These are phyloP conservation scores for Nannoperca obscura DNA, from an alignment of 2,797 vertebrate species.

Conservation along the genomic window DNA sequence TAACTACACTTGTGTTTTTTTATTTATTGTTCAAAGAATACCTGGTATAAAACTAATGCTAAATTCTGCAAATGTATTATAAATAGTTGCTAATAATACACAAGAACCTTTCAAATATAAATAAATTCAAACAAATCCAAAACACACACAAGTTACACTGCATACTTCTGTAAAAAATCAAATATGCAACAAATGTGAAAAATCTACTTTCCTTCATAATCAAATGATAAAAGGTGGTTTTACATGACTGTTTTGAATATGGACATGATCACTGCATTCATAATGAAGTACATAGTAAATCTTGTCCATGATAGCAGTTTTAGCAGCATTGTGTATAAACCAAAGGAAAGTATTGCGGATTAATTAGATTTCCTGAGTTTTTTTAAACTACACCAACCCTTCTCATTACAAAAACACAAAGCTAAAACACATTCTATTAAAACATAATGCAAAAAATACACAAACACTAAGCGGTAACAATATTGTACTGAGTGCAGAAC, in stretches of 20 bases:
- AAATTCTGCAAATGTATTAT: conserved; percentile 23
- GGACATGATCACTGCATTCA: background rate
- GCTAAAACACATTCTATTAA: conserved; percentile 40
- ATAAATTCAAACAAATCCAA: conserved; percentile 44
- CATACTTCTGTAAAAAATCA: conserved; percentile 34
- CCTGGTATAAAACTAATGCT: conserved; percentile 54
- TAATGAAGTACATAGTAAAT: background rate
- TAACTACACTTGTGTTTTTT: background rate
- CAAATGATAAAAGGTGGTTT: conserved; percentile 26
- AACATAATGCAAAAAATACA: conserved; percentile 15
- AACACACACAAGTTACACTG: conserved; percentile 37
- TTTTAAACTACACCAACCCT: conserved; percentile 38
- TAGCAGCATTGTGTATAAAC: conserved; percentile 39
- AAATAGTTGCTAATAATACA: conserved; percentile 57
- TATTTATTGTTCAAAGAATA: conserved; percentile 61
- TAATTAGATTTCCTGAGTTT: conserved; percentile 36
- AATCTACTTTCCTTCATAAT: conserved; percentile 24
- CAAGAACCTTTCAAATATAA: conserved; percentile 18
- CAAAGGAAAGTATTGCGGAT: conserved; percentile 6
- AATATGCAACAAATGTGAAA: conserved; percentile 21
- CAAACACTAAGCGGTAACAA: conserved; percentile 24
- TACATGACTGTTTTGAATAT: background rate
- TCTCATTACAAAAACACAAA: conserved; percentile 16
- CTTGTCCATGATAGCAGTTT: background rate
- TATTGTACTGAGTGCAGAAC: background rate